Evolutionary conservation across 2,888 invertebrate genomes (phyloP), one percentile per base, ranked within the genome.

Genomic region (Dryobotodes eremita): DNA sequence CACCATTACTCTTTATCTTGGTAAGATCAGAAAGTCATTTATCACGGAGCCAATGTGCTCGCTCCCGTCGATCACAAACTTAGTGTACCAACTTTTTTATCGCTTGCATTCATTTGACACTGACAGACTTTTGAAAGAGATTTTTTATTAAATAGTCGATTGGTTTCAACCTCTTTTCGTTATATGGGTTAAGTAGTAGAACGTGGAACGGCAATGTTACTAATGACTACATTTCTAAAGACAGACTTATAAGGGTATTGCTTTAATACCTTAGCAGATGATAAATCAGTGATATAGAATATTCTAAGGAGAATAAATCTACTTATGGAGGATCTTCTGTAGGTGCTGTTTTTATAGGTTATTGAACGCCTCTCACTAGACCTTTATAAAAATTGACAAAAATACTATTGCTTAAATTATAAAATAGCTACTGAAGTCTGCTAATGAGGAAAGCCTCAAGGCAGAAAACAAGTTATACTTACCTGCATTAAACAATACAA

Each of bases 21-120:
- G 74, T 55, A 79, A 89, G 91, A 93, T 93, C 90, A 87, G 84
- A 91, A 91, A 91, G 75, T 87, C 89, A 92, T 93, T 93, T 91
- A 92, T 92, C 92, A 92, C 87, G 70, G 72, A 84, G 70, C 81
- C 87, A 88, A 89, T 89, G 86, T 86, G 84, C 77, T 75, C 59
- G 69, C 75, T 77, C 31, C 61, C 62, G 81, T 81, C 80, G 53
- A 80, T 86, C 78, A 65, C 68, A 69, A 85, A 79, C 86, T 88
- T 87, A 82, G 79, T 82, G 75, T 83, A 74, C 59, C 36, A 75
- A 77, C 78, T 80, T 82, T 88, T 87, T 82, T 80, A 77, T 72
- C 77, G 71, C 72, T 80, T 77, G 64, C 70, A 69, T 70, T 81
- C 66, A 70, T 79, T 82, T 87, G 46, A 77, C 20, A 73, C 65